These are phyloP conservation scores for Actias luna DNA, from an alignment of 2,888 invertebrate species.

Conservation along the genomic window DNA sequence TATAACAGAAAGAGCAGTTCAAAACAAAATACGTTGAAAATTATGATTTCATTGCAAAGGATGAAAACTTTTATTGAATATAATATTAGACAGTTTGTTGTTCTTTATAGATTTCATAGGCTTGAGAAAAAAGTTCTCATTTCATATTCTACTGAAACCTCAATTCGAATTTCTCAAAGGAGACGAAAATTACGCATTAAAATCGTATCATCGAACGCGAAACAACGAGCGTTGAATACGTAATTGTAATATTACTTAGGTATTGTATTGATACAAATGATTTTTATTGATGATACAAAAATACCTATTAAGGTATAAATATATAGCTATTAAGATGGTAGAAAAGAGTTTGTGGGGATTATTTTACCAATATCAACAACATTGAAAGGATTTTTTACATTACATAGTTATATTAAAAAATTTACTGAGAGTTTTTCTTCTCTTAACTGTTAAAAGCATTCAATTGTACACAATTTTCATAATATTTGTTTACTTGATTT, in stretches of 20 bases:
- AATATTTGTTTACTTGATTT: background rate
- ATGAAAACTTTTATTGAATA: background rate
- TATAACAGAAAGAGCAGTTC: background rate
- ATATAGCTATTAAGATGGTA: background rate
- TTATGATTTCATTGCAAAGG: background rate
- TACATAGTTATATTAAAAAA: too few species aligned
- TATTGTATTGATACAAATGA: background rate
- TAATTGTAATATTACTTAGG: slow-evolving; percentile 44
- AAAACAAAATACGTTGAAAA: background rate
- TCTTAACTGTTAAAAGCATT: background rate
- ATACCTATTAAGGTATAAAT: background rate
- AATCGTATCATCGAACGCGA: slow-evolving; percentile 36
- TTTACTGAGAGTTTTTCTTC: background rate
- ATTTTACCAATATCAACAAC: background rate
- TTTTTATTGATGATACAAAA: background rate
- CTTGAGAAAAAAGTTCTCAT: slow-evolving; percentile 11
- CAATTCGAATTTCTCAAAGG: slow-evolving; percentile 36
- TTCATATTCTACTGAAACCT: slow-evolving; percentile 27
- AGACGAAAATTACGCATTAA: slow-evolving; percentile 48
- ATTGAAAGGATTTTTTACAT: too few species aligned
- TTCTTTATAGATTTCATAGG: slow-evolving; percentile 2
- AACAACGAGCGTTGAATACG: slow-evolving; percentile 51
- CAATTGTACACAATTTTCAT: background rate
- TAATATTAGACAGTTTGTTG: background rate
- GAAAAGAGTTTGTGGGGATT: background rate